Percentiles rank a stretch among this genome's conserved stretches.
Evolutionary conservation across 2,797 vertebrate genomes (phyloP).

Genomic region (Amniataba percoides): DNA sequence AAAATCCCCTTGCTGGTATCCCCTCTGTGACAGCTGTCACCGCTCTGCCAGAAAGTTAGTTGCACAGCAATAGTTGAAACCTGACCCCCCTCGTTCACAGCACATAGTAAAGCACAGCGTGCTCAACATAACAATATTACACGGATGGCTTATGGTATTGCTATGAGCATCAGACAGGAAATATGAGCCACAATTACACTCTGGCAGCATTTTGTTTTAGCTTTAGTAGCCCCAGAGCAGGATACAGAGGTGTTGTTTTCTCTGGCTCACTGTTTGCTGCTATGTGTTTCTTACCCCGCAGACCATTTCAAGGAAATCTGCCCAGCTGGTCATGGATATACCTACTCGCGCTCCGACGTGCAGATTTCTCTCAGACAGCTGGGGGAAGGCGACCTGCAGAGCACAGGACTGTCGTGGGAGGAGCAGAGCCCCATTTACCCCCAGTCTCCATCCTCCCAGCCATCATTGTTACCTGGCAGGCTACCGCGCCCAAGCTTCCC

Average conservation of each 20-base stretch:
- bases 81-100: conserved; percentile 41
- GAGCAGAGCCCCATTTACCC: conserved; percentile 70
- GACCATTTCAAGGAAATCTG: conserved; percentile 89
- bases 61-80: conserved; percentile 48
- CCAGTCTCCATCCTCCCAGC: conserved; percentile 71
- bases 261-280: conserved; percentile 50
- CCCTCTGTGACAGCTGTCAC: conserved; percentile 63
- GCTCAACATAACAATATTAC: conserved; percentile 66
- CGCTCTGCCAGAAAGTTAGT: conserved; percentile 45
- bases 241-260: conserved; percentile 37
- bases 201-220: conserved; percentile 56
- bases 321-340: conserved; percentile 87
- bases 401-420: conserved; percentile 71
- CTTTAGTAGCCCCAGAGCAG: conserved; percentile 1
- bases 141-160: conserved; percentile 59
- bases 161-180: conserved; percentile 62
- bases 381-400: conserved; percentile 88
- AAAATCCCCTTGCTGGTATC: conserved; percentile 50
- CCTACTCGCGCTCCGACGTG: conserved; percentile 86
- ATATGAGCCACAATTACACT: conserved; percentile 54
- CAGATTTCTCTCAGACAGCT: conserved; percentile 89
- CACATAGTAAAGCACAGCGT: conserved; percentile 46
- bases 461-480: conserved; percentile 44
- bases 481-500: conserved; percentile 55
- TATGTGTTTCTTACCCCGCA: conserved; percentile 64